phyloP scores from a whole-genome alignment of 2,797 vertebrate genomes.

The Smutsia gigantea region DNA sequence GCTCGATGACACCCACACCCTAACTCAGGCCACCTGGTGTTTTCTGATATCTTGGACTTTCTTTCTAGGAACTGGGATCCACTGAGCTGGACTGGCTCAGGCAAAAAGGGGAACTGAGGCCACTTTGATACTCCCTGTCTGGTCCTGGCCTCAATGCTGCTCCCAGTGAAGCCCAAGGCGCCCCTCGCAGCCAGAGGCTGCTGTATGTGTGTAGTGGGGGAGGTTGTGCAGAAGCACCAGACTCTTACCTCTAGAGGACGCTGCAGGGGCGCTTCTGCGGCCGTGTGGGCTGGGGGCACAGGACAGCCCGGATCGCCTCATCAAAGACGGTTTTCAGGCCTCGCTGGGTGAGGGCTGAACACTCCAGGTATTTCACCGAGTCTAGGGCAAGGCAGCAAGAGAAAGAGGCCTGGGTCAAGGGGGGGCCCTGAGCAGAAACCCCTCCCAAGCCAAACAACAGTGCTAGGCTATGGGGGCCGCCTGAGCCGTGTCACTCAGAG shows the following conservation, averaged over 20 bases:
- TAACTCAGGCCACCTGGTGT: background rate
- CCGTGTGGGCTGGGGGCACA: conserved; percentile 92
- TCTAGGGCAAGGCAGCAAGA: conserved; percentile 79
- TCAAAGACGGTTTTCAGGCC: conserved; percentile 96
- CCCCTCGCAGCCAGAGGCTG: background rate
- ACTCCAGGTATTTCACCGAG: conserved; percentile 95
- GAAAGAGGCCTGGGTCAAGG: background rate
- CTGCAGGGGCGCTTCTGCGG: conserved; percentile 90
- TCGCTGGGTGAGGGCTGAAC: conserved; percentile 94
- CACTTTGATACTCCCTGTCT: background rate
- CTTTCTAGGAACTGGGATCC: background rate
- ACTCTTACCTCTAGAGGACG: conserved; percentile 88
- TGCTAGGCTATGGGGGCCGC: background rate
- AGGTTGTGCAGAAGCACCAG: too few species aligned
- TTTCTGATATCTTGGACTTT: background rate
- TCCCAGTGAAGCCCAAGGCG: rapidly evolving
- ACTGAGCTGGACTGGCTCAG: background rate
- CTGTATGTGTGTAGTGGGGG: rapidly evolving
- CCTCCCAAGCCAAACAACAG: background rate
- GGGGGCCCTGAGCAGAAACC: background rate
- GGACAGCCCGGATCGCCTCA: conserved; percentile 95
- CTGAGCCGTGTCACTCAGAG: background rate
- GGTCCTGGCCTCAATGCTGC: background rate
- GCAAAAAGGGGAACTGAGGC: background rate
- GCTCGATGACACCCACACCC: rapidly evolving